These are phyloP conservation scores for Neotoma lepida DNA, from an alignment of 2,113 vertebrate genomes.

Conservation along the genomic window DNA sequence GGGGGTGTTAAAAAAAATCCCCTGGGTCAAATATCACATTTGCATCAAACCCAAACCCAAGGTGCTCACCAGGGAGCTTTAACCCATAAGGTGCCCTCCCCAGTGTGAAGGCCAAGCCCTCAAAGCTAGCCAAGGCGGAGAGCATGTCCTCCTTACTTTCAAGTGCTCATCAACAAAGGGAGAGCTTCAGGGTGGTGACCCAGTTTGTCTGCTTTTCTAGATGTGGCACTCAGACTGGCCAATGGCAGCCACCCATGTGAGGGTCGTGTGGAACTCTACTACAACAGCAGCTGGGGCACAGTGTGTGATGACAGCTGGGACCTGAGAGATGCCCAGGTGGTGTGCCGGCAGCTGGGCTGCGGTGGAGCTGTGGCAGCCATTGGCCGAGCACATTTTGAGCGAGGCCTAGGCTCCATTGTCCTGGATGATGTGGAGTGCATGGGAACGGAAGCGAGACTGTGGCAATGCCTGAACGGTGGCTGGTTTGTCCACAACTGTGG, in stretches of 20 bases:
- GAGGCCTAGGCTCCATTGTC: conserved; percentile 67
- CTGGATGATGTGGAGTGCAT: conserved; percentile 73
- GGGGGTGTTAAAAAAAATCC: neutral
- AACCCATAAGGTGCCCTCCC: too few relatives aligned
- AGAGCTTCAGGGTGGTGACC: rapidly evolving
- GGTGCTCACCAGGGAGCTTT: neutral
- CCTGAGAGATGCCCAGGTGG: conserved; percentile 72
- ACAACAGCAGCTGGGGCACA: conserved; percentile 68
- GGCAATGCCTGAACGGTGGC: conserved; percentile 59
- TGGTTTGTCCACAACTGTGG: conserved; percentile 79
- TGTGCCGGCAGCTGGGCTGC: conserved; percentile 77
- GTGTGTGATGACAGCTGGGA: conserved; percentile 82
- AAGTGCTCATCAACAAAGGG: rapidly evolving
- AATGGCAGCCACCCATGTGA: conserved; percentile 49
- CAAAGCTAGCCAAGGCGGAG: neutral
- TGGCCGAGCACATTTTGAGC: conserved; percentile 38
- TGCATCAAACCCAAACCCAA: too few relatives aligned
- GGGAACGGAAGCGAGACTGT: conserved; percentile 68
- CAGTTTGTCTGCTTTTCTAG: neutral
- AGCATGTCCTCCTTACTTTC: neutral
- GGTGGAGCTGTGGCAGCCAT: conserved; percentile 57
- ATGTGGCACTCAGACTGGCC: conserved; percentile 52
- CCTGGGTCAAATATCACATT: neutral
- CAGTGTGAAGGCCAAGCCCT: rapidly evolving
- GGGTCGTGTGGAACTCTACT: conserved; percentile 75